Evolutionary conservation across 2,113 vertebrate genomes (phyloP).

Genomic region (Montifringilla adamsi): DNA sequence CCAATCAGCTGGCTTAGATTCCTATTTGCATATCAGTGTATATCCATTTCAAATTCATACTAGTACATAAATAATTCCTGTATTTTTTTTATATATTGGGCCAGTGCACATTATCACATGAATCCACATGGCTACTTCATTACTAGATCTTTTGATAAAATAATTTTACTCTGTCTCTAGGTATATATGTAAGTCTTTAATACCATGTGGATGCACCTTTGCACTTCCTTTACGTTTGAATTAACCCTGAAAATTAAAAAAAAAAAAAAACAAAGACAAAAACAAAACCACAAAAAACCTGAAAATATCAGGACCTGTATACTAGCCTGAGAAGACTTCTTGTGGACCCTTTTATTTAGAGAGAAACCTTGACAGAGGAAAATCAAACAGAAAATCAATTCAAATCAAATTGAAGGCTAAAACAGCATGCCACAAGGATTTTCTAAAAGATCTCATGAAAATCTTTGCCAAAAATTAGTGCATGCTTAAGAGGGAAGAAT

Average conservation of each 20-base stretch:
- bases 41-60: not conserved
- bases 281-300: not conserved
- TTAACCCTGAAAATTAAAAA: not conserved
- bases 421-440: not conserved
- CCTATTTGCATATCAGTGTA: not conserved
- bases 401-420: not conserved
- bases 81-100: not conserved
- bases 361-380: not conserved
- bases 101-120: not conserved
- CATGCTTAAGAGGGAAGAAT: not conserved
- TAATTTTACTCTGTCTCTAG: not conserved
- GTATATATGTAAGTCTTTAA: not conserved
- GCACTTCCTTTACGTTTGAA: not conserved
- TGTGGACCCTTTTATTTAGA: not conserved
- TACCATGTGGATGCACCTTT: not conserved
- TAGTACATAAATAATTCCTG: not conserved
- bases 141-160: not conserved
- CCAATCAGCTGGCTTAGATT: not conserved
- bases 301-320: not conserved
- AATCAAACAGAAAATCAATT: slow-evolving; percentile 13
- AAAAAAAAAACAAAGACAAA: not conserved
- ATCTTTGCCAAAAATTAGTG: not conserved
- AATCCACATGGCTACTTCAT: not conserved
- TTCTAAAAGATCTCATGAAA: not conserved
- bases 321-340: not conserved